phyloP scores from a whole-genome alignment of 2,797 vertebrate genomes.

The Sitta carolinensis region DNA sequence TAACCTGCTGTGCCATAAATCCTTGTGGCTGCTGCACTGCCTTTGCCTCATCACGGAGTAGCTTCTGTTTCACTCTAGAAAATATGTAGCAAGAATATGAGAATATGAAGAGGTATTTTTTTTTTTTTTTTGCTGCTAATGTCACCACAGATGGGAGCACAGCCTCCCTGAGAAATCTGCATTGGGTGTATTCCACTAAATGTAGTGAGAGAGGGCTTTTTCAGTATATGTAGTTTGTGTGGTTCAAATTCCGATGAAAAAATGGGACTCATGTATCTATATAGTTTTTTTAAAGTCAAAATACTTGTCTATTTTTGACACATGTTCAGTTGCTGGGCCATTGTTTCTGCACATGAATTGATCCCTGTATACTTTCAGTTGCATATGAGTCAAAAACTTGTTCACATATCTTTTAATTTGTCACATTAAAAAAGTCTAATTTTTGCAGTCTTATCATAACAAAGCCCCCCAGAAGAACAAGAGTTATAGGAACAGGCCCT shows the following conservation, averaged over 20 bases:
- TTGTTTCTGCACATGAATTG: background rate
- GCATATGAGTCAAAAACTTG: background rate
- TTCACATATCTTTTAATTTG: background rate
- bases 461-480: background rate
- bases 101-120: background rate
- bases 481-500: background rate
- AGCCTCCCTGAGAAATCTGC: background rate
- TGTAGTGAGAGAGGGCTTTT: background rate
- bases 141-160: background rate
- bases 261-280: background rate
- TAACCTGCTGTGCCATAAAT: background rate
- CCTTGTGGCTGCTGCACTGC: background rate
- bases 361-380: background rate
- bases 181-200: background rate
- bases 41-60: background rate
- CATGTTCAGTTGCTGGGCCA: background rate
- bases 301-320: background rate
- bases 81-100: background rate
- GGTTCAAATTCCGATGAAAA: background rate
- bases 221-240: background rate
- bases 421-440: background rate
- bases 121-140: background rate
- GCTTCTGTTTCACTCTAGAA: background rate
- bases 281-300: background rate
- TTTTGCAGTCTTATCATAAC: background rate